phyloP scores from a whole-genome alignment of 1,140 invertebrate species.

The Radopholus similis region DNA sequence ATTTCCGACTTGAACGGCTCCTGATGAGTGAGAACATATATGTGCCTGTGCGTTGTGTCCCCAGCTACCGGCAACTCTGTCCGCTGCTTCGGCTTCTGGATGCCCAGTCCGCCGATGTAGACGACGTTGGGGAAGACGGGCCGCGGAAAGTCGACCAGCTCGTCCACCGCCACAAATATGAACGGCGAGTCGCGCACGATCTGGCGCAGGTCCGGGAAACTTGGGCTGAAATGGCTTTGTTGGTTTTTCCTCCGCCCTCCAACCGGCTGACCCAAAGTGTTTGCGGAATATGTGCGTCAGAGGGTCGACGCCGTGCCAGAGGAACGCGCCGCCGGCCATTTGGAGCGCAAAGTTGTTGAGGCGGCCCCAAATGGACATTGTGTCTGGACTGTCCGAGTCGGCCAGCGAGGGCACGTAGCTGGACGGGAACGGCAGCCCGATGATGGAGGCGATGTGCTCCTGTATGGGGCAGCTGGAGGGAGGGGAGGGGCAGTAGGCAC shows the following conservation, averaged over 20 bases:
- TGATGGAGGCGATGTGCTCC: conserved; percentile 17
- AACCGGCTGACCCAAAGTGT: conserved; percentile 21
- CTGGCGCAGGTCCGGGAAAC: conserved; percentile 32
- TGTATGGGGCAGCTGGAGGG: conserved; percentile 22
- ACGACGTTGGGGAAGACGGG: conserved; percentile 28
- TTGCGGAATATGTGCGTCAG: conserved; percentile 31
- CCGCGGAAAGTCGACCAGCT: conserved; percentile 36
- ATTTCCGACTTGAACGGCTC: conserved; percentile 20
- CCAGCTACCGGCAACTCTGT: neutral
- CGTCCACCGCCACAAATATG: conserved; percentile 30
- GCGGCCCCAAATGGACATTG: conserved; percentile 31
- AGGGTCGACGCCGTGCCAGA: neutral
- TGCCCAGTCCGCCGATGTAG: conserved; percentile 36
- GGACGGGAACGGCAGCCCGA: conserved; percentile 28
- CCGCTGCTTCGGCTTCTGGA: neutral
- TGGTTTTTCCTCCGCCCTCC: neutral
- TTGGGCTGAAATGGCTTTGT: no score
- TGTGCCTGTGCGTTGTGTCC: neutral
- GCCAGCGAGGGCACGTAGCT: conserved; percentile 34
- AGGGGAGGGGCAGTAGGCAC: neutral
- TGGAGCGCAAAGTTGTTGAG: conserved; percentile 6
- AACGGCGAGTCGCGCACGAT: conserved; percentile 32
- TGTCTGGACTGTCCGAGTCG: conserved; percentile 14
- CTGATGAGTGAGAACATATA: neutral
- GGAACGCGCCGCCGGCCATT: neutral